Evolutionary conservation across 2,113 vertebrate genomes (phyloP).

Genomic region (Stercorarius parasiticus): DNA sequence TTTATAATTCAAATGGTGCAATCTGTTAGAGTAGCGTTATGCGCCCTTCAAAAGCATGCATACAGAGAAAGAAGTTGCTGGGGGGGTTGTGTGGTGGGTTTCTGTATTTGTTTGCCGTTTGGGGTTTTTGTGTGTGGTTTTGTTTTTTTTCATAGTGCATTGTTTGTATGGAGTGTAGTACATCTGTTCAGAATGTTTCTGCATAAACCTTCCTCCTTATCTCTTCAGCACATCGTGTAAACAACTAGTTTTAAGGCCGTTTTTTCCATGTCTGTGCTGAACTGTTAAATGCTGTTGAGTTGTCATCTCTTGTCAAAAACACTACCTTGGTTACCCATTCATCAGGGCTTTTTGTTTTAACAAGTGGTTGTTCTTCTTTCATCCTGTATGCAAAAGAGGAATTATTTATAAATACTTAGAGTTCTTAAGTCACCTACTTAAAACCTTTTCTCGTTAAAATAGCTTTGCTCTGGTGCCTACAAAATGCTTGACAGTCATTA

Average conservation of each 20-base stretch:
- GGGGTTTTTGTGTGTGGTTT: background rate
- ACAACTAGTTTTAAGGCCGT: background rate
- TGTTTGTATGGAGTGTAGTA: background rate
- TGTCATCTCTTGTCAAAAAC: slow-evolving; percentile 37
- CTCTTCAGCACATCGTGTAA: background rate
- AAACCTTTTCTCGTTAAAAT: slow-evolving; percentile 48
- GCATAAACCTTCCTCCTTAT: background rate
- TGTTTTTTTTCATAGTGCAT: background rate
- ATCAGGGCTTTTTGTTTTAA: slow-evolving; percentile 30
- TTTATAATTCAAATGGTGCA: background rate
- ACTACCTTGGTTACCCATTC: slow-evolving; percentile 13
- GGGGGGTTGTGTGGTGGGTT: background rate
- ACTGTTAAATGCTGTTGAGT: background rate
- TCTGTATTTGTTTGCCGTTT: background rate
- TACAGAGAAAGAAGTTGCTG: background rate
- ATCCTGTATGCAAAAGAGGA: slow-evolving; percentile 30
- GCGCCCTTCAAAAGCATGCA: background rate
- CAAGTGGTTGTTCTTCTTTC: slow-evolving; percentile 18
- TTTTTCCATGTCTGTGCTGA: background rate
- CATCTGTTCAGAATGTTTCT: background rate
- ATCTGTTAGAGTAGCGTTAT: background rate
- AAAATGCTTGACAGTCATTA: slow-evolving; percentile 47
- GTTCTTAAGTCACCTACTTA: slow-evolving; percentile 45
- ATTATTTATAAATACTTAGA: slow-evolving; percentile 42
- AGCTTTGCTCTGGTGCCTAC: slow-evolving; percentile 25